Percentiles rank a stretch among this genome's conserved stretches.
These are phyloP conservation scores for Drosophila histrio DNA, from an alignment of 2,888 invertebrate species.

Conservation along the genomic window DNA sequence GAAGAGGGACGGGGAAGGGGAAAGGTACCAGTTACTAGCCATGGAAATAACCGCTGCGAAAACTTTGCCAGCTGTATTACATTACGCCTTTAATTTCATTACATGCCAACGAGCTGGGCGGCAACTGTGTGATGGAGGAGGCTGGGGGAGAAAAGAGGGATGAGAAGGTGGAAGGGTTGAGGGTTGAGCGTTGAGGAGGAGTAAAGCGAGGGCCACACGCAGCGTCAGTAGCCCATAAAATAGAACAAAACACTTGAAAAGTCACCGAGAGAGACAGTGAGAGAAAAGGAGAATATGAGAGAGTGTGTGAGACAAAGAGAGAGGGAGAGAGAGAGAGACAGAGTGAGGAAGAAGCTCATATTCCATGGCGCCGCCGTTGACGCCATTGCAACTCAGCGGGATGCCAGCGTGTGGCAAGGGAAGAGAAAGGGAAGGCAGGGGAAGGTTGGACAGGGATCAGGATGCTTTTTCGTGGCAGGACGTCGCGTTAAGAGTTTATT, in stretches of 20 bases:
- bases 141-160: background rate
- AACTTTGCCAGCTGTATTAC: constrained; percentile 75
- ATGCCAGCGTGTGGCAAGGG: constrained; percentile 1
- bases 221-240: constrained; percentile 67
- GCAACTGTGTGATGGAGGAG: background rate
- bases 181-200: background rate
- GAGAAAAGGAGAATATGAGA: background rate
- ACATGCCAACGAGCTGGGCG: constrained; percentile 54
- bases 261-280: constrained; percentile 28
- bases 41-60: constrained; percentile 70
- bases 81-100: constrained; percentile 77
- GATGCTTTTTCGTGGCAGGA: constrained; percentile 51
- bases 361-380: constrained; percentile 59
- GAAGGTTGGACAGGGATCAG: constrained; percentile 29
- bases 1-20: background rate
- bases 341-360: constrained; percentile 46
- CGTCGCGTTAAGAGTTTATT: constrained; percentile 69
- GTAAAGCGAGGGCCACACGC: constrained; percentile 33
- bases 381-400: constrained; percentile 58
- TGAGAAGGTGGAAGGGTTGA: background rate
- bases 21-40: constrained; percentile 33
- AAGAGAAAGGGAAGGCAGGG: background rate
- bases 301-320: background rate
- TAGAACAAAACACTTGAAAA: constrained; percentile 74
- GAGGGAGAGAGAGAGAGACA: constrained; percentile 3